Evolutionary conservation across 2,888 invertebrate genomes (phyloP).

Genomic region (Labia minor): DNA sequence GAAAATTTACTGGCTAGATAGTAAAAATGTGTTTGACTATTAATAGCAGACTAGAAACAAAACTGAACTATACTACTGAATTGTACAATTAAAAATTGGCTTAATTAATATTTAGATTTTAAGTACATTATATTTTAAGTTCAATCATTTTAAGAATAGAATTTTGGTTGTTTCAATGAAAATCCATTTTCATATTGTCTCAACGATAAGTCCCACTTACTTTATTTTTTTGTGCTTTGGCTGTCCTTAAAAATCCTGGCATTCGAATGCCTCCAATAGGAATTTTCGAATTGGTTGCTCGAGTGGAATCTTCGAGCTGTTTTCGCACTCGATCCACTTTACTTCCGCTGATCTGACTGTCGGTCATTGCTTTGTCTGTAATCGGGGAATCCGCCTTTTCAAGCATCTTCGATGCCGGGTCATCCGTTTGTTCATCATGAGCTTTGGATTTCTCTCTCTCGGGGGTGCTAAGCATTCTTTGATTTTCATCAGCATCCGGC

Average conservation of each 20-base stretch:
- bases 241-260: constrained; percentile 72
- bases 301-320: constrained; percentile 36
- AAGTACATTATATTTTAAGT: too few species aligned
- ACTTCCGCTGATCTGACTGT: constrained; percentile 41
- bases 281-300: constrained; percentile 38
- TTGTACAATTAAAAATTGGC: too few species aligned
- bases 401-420: not conserved
- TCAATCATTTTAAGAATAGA: too few species aligned
- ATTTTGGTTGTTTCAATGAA: too few species aligned
- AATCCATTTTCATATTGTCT: too few species aligned
- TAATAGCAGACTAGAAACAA: too few species aligned
- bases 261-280: constrained; percentile 81
- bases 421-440: not conserved
- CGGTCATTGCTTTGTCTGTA: not conserved
- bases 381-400: not conserved
- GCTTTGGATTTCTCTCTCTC: not conserved
- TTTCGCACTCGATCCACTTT: constrained; percentile 68
- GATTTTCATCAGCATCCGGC: not conserved
- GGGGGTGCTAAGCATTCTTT: not conserved
- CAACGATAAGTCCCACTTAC: constrained; percentile 41
- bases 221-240: constrained; percentile 63
- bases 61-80: too few species aligned
- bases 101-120: too few species aligned
- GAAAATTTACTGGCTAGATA: too few species aligned
- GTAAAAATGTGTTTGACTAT: too few species aligned